phyloP scores from a whole-genome alignment of 2,888 invertebrate species.

The Drosophila sordidapex region DNA sequence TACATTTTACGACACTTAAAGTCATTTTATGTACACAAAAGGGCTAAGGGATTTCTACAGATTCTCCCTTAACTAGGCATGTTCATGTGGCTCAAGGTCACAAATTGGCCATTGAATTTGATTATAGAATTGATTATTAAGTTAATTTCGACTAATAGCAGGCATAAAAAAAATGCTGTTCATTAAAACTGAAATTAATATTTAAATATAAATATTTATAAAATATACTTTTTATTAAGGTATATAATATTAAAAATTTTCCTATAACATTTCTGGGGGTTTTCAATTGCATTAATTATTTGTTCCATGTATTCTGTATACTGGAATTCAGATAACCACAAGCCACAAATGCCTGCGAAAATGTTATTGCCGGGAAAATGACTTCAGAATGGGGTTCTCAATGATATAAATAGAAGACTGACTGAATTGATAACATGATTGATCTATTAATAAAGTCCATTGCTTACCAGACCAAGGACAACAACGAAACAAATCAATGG shows the following conservation, averaged over 20 bases:
- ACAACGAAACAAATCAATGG: not conserved
- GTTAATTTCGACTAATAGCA: not conserved
- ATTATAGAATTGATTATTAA: not conserved
- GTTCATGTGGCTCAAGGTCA: not conserved
- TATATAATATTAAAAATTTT: no score
- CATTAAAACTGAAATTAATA: not conserved
- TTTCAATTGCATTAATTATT: not conserved
- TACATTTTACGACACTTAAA: not conserved
- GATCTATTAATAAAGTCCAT: not conserved
- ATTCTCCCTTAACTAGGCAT: not conserved
- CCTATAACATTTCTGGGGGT: no score
- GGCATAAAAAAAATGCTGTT: not conserved
- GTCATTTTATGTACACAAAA: slow-evolving; percentile 1
- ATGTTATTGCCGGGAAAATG: not conserved
- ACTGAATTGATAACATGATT: not conserved
- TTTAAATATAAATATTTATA: no score
- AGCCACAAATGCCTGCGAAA: not conserved
- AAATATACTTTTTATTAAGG: no score
- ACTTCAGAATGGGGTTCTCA: not conserved
- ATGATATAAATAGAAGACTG: not conserved
- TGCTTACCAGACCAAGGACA: not conserved
- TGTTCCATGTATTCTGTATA: not conserved
- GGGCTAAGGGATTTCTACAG: not conserved
- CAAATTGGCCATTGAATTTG: not conserved
- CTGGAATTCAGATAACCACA: not conserved